Base-by-base conservation (phyloP, 2,888 invertebrate genomes). In the Drosophila barbarae region DNA sequence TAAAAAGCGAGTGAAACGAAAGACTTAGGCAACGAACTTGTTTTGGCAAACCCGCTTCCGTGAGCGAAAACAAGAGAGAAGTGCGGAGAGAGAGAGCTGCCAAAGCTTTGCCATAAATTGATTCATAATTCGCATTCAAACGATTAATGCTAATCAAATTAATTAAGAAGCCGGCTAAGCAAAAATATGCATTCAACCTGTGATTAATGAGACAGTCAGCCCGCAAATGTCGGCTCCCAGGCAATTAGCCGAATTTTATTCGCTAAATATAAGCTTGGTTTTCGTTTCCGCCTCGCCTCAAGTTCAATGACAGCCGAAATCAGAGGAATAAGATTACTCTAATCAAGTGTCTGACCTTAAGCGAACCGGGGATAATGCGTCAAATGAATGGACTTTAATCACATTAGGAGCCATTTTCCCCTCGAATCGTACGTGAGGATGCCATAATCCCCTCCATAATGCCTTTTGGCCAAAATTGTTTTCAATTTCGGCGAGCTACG, bases 351-450 rank as follows among this genome's bases (percentile, higher is more conserved):
- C 81, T 84, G 79, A 81, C 75, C 59, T 55, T 76, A 58, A 52
- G 58, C 59, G 67, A 67, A 55, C 63, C 41, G 23, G 41, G 56
- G 44, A 60, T 73, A 76, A 84, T 81, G 69, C 72, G 70, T 53
- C 65, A 81, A 81, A 79, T 82, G 77, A 82, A 82, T 74, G 79
- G 54, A 79, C 68, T 69, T 82, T 79, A 82, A 84, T 84, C 85
- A 73, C 71, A 79, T 82, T 82, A 84, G 71, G 53, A 56, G 44
- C 73, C 73, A 81, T 75, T 80, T 84, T 84, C 54, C 66, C 66
- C 71, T 50, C 51, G 41, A 18, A 44, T 51, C 51, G 71, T 59
- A 71, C 71, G 71, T 72, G 65, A 30, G 58, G 44, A 28, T 49
- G 52, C 49, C 36, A 28, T 56, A 71, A 77, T 67, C 42, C 18